Evolutionary conservation across 2,113 vertebrate genomes (phyloP).

Genomic region (Spea bombifrons): DNA sequence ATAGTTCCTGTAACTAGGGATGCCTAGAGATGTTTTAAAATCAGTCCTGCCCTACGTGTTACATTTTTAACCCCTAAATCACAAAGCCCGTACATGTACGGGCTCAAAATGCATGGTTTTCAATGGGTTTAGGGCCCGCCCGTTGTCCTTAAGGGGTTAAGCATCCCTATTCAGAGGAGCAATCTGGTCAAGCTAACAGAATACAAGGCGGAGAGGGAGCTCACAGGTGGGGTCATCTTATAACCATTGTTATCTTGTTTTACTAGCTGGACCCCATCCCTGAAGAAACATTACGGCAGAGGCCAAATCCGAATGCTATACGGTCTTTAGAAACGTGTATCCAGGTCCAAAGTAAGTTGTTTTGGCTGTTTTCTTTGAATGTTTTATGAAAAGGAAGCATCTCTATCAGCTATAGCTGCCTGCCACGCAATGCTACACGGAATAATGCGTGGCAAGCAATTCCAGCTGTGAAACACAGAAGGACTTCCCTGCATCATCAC

Average conservation of each 20-base stretch:
- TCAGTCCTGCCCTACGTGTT: no score
- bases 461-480: conserved; percentile 35
- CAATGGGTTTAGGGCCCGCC: no score
- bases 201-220: no score
- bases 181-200: no score
- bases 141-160: no score
- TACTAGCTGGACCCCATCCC: conserved; percentile 79
- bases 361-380: neutral
- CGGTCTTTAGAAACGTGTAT: conserved; percentile 79
- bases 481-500: conserved; percentile 12
- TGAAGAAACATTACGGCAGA: conserved; percentile 76
- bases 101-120: no score
- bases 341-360: conserved; percentile 83
- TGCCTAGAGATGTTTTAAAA: no score
- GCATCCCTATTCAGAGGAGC: no score
- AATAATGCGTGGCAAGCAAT: conserved; percentile 40
- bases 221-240: no score
- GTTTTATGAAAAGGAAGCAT: neutral
- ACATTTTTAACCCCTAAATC: no score
- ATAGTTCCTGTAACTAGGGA: no score
- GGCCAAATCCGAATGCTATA: conserved; percentile 79
- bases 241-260: neutral
- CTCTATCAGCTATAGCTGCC: neutral
- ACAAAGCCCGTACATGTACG: no score
- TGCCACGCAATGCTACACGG: conserved; percentile 27